These are phyloP conservation scores for Callosobruchus maculatus DNA, from an alignment of 2,888 invertebrate genomes.

Conservation along the genomic window DNA sequence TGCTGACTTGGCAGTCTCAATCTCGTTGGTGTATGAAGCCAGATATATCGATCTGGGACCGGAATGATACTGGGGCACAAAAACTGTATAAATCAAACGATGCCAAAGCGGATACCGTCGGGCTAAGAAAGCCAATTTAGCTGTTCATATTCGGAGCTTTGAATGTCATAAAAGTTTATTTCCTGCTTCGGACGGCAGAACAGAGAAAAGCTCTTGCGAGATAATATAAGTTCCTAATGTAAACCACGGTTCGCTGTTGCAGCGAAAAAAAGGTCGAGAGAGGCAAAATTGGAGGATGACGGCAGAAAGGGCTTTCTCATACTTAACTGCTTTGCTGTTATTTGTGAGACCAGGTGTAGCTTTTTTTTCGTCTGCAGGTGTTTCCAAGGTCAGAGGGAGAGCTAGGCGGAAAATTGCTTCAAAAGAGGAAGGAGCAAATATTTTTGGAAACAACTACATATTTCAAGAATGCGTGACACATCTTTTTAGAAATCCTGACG, in stretches of 20 bases:
- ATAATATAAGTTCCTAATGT: not conserved
- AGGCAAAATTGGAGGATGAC: not conserved
- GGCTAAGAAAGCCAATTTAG: not conserved
- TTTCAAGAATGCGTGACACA: too few relatives aligned
- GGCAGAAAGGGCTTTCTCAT: not conserved
- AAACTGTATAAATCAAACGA: not conserved
- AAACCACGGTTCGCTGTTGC: not conserved
- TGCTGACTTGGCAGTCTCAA: too few relatives aligned
- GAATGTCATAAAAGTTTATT: not conserved
- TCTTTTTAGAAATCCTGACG: too few relatives aligned
- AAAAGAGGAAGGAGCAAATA: too few relatives aligned
- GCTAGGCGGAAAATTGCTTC: too few relatives aligned
- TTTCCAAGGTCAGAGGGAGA: not conserved
- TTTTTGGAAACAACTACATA: too few relatives aligned
- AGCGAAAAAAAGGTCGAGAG: not conserved
- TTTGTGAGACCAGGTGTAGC: not conserved
- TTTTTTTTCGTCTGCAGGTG: not conserved
- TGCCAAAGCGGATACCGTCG: not conserved
- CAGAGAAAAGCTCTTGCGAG: not conserved
- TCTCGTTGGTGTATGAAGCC: too few relatives aligned
- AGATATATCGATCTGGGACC: not conserved
- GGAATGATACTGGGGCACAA: not conserved
- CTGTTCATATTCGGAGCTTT: not conserved
- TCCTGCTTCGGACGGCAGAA: not conserved
- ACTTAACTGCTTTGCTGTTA: not conserved